A percentile compares a stretch with the other conserved stretches of the same genome.
These are phyloP conservation scores for Tokudaia tokunoshimensis DNA, from an alignment of 2,797 vertebrate species.

Conservation along the genomic window DNA sequence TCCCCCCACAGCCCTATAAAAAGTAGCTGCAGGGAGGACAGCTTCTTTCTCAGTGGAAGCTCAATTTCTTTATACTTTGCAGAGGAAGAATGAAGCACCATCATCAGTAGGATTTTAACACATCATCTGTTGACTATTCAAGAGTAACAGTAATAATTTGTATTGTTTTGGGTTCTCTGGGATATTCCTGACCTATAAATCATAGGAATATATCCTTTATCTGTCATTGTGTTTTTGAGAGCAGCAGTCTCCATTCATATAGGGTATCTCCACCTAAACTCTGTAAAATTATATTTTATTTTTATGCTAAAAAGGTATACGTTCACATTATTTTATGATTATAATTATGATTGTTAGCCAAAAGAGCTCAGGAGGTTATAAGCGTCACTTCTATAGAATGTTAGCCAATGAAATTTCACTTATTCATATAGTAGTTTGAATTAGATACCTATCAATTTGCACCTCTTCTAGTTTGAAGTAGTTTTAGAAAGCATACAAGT, in stretches of 20 bases:
- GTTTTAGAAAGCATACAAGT: background rate
- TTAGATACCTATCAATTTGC: background rate
- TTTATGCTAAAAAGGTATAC: background rate
- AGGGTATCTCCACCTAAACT: background rate
- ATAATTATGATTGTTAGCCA: background rate
- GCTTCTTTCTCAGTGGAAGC: background rate
- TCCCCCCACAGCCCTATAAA: too few relatives aligned
- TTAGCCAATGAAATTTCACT: background rate
- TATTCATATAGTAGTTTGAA: background rate
- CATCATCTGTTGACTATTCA: background rate
- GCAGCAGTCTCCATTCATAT: background rate
- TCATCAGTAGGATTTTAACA: background rate
- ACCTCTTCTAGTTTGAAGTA: background rate
- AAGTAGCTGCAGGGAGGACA: fast-evolving
- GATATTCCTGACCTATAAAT: background rate
- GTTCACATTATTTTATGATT: background rate
- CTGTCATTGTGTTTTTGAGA: background rate
- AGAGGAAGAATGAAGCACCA: background rate
- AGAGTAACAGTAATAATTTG: background rate
- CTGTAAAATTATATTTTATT: background rate
- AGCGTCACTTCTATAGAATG: background rate
- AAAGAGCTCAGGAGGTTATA: background rate
- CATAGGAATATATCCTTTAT: background rate
- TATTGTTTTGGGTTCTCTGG: background rate
- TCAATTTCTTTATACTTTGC: background rate